These are phyloP conservation scores for Proctacanthus coquilletti DNA, from an alignment of 1,140 invertebrate genomes.

Conservation along the genomic window DNA sequence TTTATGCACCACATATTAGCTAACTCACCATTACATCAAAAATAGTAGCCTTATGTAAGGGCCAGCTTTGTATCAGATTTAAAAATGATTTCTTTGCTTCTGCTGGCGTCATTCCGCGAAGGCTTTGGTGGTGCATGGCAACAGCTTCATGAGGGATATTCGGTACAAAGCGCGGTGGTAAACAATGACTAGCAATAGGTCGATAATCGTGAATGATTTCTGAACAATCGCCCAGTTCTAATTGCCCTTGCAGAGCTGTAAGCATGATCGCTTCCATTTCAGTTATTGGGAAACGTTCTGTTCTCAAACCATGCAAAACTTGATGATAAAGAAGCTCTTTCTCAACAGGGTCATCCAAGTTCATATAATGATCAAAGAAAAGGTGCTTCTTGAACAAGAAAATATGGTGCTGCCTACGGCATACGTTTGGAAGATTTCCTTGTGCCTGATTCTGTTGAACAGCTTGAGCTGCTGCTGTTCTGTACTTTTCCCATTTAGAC, in stretches of 20 bases:
- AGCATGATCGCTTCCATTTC: conserved; percentile 91
- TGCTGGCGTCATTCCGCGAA: conserved; percentile 66
- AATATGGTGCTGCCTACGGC: conserved; percentile 37
- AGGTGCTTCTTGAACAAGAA: conserved; percentile 87
- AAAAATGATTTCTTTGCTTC: conserved; percentile 85
- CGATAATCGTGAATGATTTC: conserved; percentile 54
- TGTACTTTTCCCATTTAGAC: conserved; percentile 86
- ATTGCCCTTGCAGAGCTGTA: conserved; percentile 82
- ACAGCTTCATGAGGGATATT: conserved; percentile 62
- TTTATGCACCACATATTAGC: no score
- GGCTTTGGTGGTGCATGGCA: conserved; percentile 70
- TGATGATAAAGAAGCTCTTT: conserved; percentile 95
- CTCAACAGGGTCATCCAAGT: conserved; percentile 74
- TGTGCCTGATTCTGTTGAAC: conserved; percentile 24
- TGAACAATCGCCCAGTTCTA: conserved; percentile 73
- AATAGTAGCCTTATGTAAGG: conserved; percentile 79
- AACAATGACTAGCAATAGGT: conserved; percentile 59
- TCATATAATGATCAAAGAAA: conserved; percentile 74
- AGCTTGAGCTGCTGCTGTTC: conserved; percentile 40
- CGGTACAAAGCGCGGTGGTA: conserved; percentile 63
- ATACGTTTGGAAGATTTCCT: conserved; percentile 26
- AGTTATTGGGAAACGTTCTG: conserved; percentile 79
- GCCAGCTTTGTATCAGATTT: conserved; percentile 88
- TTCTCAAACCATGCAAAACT: conserved; percentile 74
- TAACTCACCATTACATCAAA: conserved; percentile 71